phyloP scores from a whole-genome alignment of 2,797 vertebrate genomes.

The Enteromius viviparus region DNA sequence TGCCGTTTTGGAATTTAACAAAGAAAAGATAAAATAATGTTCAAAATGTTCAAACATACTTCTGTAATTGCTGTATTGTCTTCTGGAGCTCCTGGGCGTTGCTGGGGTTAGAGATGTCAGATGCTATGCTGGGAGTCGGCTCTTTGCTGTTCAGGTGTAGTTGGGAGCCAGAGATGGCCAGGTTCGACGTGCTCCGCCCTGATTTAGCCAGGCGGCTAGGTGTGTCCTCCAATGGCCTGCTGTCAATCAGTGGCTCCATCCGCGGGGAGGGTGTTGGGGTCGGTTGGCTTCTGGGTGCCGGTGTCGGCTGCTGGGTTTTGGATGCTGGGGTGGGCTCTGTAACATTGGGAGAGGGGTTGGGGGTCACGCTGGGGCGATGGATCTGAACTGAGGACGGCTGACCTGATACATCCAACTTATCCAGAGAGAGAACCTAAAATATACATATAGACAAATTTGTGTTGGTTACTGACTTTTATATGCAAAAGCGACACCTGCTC shows the following conservation, averaged over 20 bases:
- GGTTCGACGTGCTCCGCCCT: slow-evolving; percentile 82
- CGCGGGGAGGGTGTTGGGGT: slow-evolving; percentile 13
- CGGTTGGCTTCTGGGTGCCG: slow-evolving; percentile 21
- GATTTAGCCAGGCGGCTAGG: slow-evolving; percentile 66
- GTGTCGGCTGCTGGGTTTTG: slow-evolving; percentile 11
- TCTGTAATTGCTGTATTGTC: slow-evolving; percentile 86
- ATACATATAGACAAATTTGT: not conserved
- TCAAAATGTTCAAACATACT: slow-evolving; percentile 69
- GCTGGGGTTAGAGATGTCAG: slow-evolving; percentile 91
- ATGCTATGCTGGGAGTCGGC: slow-evolving; percentile 96
- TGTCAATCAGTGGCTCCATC: slow-evolving; percentile 8
- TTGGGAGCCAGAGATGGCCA: slow-evolving; percentile 83
- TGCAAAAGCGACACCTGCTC: not conserved
- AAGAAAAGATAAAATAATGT: slow-evolving; percentile 2
- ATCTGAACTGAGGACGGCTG: slow-evolving; percentile 84
- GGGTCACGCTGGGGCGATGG: slow-evolving; percentile 71
- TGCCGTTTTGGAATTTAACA: not conserved
- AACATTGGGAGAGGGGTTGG: slow-evolving; percentile 61
- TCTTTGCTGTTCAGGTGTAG: slow-evolving; percentile 85
- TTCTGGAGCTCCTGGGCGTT: slow-evolving; percentile 91
- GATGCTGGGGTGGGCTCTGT: slow-evolving; percentile 47
- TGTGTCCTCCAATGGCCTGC: slow-evolving; percentile 35
- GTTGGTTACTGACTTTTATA: not conserved
- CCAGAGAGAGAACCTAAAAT: slow-evolving; percentile 83
- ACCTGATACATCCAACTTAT: slow-evolving; percentile 73